Conservation (phyloP, 1,140 invertebrate species). For the Cecropterus lyciades region DNA sequence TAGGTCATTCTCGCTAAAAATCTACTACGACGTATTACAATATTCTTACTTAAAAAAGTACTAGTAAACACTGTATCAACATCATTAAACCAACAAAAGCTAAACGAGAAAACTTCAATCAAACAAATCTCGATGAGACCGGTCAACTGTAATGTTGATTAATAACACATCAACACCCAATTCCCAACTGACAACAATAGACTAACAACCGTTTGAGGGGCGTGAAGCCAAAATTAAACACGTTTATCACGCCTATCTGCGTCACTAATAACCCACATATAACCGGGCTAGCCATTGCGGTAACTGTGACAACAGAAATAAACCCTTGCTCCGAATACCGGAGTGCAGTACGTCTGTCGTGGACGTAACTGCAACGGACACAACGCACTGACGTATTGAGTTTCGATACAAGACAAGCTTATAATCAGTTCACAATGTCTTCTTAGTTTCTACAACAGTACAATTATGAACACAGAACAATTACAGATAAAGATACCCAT, state of each 20-base stretch:
- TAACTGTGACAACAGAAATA: conserved; percentile 78
- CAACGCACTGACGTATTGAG: conserved; percentile 15
- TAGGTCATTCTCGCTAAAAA: too few relatives aligned
- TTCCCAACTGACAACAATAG: conserved; percentile 65
- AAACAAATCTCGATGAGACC: neutral
- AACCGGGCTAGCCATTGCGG: conserved; percentile 53
- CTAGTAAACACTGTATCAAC: too few relatives aligned
- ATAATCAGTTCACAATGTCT: neutral
- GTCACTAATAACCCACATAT: conserved; percentile 79
- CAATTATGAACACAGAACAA: too few relatives aligned
- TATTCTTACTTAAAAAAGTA: too few relatives aligned
- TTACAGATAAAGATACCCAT: too few relatives aligned
- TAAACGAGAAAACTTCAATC: neutral
- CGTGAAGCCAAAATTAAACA: conserved; percentile 65
- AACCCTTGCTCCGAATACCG: conserved; percentile 72
- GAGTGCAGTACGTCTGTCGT: conserved; percentile 63
- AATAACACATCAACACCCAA: conserved; percentile 36
- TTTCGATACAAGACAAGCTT: conserved; percentile 1
- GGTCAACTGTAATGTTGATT: conserved; percentile 4
- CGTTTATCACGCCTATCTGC: conserved; percentile 71
- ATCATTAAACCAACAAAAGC: neutral
- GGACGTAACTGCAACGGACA: conserved; percentile 35
- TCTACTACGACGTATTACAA: too few relatives aligned
- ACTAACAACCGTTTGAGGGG: conserved; percentile 49
- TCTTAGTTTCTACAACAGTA: too few relatives aligned